These are phyloP conservation scores for Entomobrya proxima DNA, from an alignment of 2,888 invertebrate genomes.

Conservation along the genomic window DNA sequence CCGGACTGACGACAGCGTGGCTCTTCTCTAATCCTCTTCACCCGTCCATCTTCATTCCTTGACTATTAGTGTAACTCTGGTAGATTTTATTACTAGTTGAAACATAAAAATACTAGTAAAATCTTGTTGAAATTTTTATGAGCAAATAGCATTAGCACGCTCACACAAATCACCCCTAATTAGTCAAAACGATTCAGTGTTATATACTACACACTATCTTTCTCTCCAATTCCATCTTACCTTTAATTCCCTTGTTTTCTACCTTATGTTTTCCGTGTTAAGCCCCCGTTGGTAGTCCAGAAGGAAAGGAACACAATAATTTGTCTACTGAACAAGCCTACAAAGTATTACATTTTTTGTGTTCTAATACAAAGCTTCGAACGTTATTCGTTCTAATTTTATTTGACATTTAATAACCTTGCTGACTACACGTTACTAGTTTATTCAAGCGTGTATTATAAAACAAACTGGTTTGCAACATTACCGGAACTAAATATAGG, in stretches of 20 bases:
- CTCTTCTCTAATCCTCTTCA: conserved; percentile 48
- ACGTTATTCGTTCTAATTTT: conserved; percentile 49
- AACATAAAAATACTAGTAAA: neutral
- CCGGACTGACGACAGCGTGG: conserved; percentile 37
- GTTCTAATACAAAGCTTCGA: neutral
- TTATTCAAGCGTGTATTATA: neutral
- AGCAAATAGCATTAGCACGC: neutral
- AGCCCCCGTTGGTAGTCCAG: no score
- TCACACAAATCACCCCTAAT: neutral
- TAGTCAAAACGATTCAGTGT: neutral
- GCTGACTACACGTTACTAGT: neutral
- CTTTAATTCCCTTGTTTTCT: no score
- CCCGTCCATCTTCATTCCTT: conserved; percentile 53
- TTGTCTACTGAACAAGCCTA: no score
- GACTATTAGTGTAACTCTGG: conserved; percentile 31
- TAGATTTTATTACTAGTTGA: neutral
- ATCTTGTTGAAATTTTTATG: neutral
- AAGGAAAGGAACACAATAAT: no score
- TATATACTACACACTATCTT: neutral
- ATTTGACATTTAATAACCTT: conserved; percentile 55
- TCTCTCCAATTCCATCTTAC: neutral
- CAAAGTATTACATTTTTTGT: neutral
- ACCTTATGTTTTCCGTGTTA: no score
- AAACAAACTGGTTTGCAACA: neutral
- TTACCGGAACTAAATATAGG: neutral